phyloP scores from a whole-genome alignment of 1,140 invertebrate genomes.

The Trachymyrmex septentrionalis region DNA sequence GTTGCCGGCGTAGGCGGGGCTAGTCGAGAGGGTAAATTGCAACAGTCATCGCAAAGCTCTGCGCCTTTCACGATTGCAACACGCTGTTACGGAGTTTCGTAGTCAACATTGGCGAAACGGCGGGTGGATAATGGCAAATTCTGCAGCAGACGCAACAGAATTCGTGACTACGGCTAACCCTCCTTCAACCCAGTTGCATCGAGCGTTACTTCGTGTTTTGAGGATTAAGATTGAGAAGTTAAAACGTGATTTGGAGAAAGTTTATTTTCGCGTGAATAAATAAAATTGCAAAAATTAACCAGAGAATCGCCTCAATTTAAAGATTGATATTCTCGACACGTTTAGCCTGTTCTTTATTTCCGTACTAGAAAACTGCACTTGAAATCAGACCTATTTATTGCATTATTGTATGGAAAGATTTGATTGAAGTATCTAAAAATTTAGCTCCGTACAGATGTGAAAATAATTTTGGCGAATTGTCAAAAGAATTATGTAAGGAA shows the following conservation, averaged over 20 bases:
- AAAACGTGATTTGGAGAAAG: background rate
- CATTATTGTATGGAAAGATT: too few relatives aligned
- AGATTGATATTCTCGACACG: background rate
- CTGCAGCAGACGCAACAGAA: conserved; percentile 23
- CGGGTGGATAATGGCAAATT: conserved; percentile 54
- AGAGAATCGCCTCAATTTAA: background rate
- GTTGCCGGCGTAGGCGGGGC: conserved; percentile 49
- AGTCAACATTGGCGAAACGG: conserved; percentile 41
- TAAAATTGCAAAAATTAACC: background rate
- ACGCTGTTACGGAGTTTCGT: conserved; percentile 44
- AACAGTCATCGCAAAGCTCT: conserved; percentile 45
- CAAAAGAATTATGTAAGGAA: too few relatives aligned
- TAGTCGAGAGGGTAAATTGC: conserved; percentile 58
- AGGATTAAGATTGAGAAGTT: conserved; percentile 1
- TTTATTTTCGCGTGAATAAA: background rate
- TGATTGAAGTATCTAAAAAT: too few relatives aligned
- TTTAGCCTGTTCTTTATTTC: too few relatives aligned
- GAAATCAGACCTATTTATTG: too few relatives aligned
- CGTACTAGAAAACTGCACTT: too few relatives aligned
- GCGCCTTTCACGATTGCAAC: conserved; percentile 54
- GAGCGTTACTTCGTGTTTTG: background rate
- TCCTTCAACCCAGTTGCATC: background rate
- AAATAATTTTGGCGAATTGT: too few relatives aligned
- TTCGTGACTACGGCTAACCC: conserved; percentile 46
- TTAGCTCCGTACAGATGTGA: too few relatives aligned